Evolutionary conservation across 2,113 vertebrate genomes (phyloP).

Genomic region (Menidia beryllina): DNA sequence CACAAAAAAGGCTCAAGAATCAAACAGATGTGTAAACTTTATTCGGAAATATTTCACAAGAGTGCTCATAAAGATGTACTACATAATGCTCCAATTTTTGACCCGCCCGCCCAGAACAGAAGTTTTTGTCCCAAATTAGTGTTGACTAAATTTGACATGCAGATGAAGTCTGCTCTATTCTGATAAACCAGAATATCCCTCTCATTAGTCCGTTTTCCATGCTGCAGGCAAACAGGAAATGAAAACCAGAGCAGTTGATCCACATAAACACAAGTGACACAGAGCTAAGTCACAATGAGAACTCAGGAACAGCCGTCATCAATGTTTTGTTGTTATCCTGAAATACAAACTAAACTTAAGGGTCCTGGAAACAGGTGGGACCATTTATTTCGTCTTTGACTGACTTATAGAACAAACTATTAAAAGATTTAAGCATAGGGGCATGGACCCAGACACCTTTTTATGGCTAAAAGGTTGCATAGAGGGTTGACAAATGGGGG

Average conservation of each 20-base stretch:
- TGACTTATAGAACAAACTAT: no score
- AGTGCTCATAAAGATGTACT: no score
- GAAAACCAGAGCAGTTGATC: conserved; percentile 50
- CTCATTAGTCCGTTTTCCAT: conserved; percentile 26
- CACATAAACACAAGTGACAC: conserved; percentile 31
- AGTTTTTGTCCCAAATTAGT: not conserved
- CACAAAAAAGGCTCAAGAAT: not conserved
- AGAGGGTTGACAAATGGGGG: no score
- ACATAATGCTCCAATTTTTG: no score
- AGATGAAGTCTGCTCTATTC: not conserved
- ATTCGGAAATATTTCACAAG: no score
- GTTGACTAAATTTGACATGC: not conserved
- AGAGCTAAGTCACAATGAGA: not conserved
- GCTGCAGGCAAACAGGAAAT: conserved; percentile 46
- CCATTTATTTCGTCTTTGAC: no score
- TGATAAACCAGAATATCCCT: conserved; percentile 13
- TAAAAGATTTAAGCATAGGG: no score
- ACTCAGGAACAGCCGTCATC: not conserved
- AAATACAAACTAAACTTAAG: not conserved
- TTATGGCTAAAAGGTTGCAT: no score
- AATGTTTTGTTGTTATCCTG: not conserved
- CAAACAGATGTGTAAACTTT: not conserved
- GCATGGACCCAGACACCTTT: no score
- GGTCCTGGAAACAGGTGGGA: not conserved
- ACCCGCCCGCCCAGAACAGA: no score